These are phyloP conservation scores for Malurus melanocephalus DNA, from an alignment of 2,113 vertebrate genomes.

Conservation along the genomic window DNA sequence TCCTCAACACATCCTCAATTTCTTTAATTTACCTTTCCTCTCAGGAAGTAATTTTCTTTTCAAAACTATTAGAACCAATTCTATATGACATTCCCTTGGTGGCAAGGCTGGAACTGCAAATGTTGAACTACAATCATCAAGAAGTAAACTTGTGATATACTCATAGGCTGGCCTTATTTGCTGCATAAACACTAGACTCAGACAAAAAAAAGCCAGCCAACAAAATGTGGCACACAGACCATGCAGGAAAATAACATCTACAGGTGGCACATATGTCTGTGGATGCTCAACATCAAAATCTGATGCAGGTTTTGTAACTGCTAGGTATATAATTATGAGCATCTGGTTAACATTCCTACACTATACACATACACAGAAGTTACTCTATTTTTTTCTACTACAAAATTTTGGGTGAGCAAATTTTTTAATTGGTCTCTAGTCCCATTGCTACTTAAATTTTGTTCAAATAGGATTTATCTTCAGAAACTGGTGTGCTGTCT, in stretches of 20 bases:
- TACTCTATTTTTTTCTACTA: not conserved
- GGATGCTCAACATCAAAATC: not conserved
- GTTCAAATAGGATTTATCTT: conserved; percentile 19
- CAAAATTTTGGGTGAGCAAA: not conserved
- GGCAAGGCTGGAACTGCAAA: not conserved
- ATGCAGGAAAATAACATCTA: not conserved
- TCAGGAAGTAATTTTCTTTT: not conserved
- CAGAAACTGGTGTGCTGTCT: not conserved
- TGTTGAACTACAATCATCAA: not conserved
- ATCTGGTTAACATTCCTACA: not conserved
- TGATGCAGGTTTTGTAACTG: not conserved
- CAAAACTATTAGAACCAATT: not conserved
- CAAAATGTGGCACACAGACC: not conserved
- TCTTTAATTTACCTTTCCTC: not conserved
- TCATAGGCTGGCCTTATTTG: not conserved
- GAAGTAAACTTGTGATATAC: not conserved
- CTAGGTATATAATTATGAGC: not conserved
- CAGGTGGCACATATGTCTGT: not conserved
- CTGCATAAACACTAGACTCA: not conserved
- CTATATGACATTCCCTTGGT: not conserved
- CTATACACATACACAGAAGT: not conserved
- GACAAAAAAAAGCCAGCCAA: not conserved
- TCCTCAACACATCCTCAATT: not conserved
- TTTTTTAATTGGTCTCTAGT: conserved; percentile 38
- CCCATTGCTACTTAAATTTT: conserved; percentile 42